Base-by-base conservation (phyloP, 2,888 invertebrate genomes). In the Tenthredo livida region DNA sequence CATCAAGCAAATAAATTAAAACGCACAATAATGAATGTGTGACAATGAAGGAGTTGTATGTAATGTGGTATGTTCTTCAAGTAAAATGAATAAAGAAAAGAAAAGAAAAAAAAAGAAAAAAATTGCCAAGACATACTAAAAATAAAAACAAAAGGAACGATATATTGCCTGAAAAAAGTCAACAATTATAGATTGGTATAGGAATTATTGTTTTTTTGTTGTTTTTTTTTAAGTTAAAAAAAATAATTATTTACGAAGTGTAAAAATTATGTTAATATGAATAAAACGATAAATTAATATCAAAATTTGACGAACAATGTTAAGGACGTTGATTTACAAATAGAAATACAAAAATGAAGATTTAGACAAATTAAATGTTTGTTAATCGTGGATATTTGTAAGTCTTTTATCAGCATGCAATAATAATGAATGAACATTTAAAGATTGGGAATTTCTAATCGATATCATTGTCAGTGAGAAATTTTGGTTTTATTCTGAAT, bases 1-100 rank as follows among this genome's bases (percentile, higher is more conserved):
- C 87, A 86, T 88, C 90, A 90, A 92, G 91, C 91, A 91, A 91
- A 91, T 91, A 90, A 92, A 91, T 91, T 89, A 89, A 90, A 91
- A 89, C 91, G 90, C 89, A 91, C 89, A 90, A 90, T 88, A 88
- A 90, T 88, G 89, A 89, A 78, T 70, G 82, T 84, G 75, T 85
- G 84, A 65, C 73, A 65, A 85, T 84, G 85, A 33, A 67, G 47
- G 83, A 67, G 61, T 84, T 29, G 73, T 84, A 21, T 75, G 84
- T 43, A 67, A 73, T 37, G 70, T 70, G 73, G 70, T 67, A 47
- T 75, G 40, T 84, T 47, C 72, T 84, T 37, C 37, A 47, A 25
- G 67, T 33, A 67, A 33, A 67, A 33, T 33, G 5, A 25, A 21
- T 61, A 61, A 21, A 15, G 7, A 21, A 80, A 61, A 12, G 40